Conservation (phyloP, 1,140 invertebrate genomes). For the Polypedilum pembai region DNA sequence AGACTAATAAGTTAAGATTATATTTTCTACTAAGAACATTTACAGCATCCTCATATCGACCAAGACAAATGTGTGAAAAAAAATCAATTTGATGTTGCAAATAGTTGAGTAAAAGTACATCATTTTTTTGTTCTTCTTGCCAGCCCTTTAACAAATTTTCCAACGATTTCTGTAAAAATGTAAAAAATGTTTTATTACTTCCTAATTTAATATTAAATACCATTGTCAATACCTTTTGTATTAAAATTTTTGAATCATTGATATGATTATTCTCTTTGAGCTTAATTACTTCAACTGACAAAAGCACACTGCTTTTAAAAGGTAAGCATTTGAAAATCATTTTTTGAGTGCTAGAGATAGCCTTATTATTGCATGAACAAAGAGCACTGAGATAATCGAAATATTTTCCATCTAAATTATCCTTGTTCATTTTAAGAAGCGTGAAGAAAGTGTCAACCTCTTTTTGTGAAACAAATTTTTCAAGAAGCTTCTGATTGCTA, state of each 20-base stretch:
- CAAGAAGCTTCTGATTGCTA: conserved; percentile 94
- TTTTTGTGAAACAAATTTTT: conserved; percentile 95
- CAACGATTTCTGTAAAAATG: conserved; percentile 55
- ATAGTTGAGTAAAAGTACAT: conserved; percentile 73
- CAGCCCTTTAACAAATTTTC: conserved; percentile 59
- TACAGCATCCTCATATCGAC: conserved; percentile 93
- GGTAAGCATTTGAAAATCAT: conserved; percentile 95
- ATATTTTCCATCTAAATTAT: conserved; percentile 85
- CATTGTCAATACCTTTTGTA: too few species aligned
- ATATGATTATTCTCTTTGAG: too few species aligned
- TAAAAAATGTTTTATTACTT: conserved; percentile 29
- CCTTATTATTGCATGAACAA: conserved; percentile 98
- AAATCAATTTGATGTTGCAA: conserved; percentile 96
- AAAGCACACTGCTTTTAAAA: conserved; percentile 68
- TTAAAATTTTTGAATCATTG: too few species aligned
- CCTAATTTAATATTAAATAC: too few species aligned
- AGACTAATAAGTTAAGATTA: conserved; percentile 87
- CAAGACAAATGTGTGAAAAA: conserved; percentile 99
- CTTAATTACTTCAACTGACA: conserved; percentile 55
- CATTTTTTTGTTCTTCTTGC: conserved; percentile 52
- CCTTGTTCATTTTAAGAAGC: conserved; percentile 90
- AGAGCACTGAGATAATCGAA: conserved; percentile 96
- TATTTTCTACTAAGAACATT: conserved; percentile 87
- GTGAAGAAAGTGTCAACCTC: conserved; percentile 99
- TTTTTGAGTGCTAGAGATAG: conserved; percentile 97